Evolutionary conservation across 1,140 invertebrate genomes (phyloP), one percentile per base, ranked within the genome.

Genomic region (Pachypeltis micranthus): DNA sequence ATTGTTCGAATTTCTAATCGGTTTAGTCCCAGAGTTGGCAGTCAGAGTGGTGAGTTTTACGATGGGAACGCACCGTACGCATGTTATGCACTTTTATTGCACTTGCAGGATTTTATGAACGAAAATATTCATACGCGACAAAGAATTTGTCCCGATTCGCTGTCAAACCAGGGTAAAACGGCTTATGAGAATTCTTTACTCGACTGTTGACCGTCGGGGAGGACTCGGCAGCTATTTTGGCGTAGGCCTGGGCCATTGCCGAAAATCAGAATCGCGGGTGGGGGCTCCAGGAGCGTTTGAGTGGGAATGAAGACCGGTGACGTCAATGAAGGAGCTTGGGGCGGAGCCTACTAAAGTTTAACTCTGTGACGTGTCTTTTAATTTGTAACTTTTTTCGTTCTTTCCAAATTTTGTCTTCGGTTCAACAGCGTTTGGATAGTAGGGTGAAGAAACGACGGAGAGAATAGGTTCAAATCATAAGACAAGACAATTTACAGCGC

Each of bases 161-260:
- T n/a, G n/a, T n/a, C n/a, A n/a, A n/a, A n/a, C n/a, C n/a, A n/a
- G n/a, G n/a, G n/a, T n/a, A n/a, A n/a, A n/a, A n/a, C n/a, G n/a
- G n/a, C n/a, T n/a, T n/a, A n/a, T n/a, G n/a, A n/a, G n/a, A n/a
- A n/a, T n/a, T n/a, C n/a, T n/a, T n/a, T n/a, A n/a, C n/a, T n/a
- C n/a, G n/a, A n/a, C n/a, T n/a, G n/a, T 47, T 47, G 2, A 2
- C 2, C 14, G 44, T 19, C 24, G 24, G 2, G 24, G 24, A 19
- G 24, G 44, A 47, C 14, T 47, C 25, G 54, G 16, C 25, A 24
- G 54, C 2, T 24, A 56, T 56, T 56, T 56, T 56, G 54, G 54
- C 54, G 26, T 54, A 56, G 54, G 54, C 21, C 54, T 25, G 54
- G 54, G 54, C 54, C 54, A 56, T 56, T 56, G 54, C 54, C 54